Evolutionary conservation across 1,140 invertebrate genomes (phyloP), one percentile per base, ranked within the genome.

Genomic region (Leptonema lineaticorne): DNA sequence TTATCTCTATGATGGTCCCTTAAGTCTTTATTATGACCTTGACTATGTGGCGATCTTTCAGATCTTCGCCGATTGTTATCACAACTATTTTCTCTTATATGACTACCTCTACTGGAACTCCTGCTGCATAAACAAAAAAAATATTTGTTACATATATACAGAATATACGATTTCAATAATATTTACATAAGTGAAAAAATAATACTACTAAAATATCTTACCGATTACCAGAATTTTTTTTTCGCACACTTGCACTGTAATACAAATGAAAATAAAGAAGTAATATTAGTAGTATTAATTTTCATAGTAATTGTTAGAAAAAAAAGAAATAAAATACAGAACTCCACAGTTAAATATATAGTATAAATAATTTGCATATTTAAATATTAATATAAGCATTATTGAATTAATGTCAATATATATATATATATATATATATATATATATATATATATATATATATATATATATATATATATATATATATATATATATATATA

Each of bases 201-300:
- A 58, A 28, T 58, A 26, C 11, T 37, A 22, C 29, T 16, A 57
- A 37, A 48, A 68, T 63, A 72, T 69, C 70, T 69, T 72, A 72
- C 70, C 70, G 70, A 69, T 67, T 72, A 67, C 59, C 67, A n/a
- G 63, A 24, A 68, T 69, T 72, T 64, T 68, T 72, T 72, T 72
- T 72, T 63, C 58, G 33, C 46, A 67, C 67, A 69, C 68, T 58
- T 63, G 41, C 64, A 65, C 63, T 72, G 62, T 69, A 69, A 58
- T 69, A 41, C 7, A 64, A 30, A 59, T 18, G 57, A 59, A 62
- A 62, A 62, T 33, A 64, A 64, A 64, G 9, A 64, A 50, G 24
- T n/a, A 11, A 27, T 64, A 69, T 72, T 64, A 68, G 66, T 67
- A 60, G 18, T 68, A 45, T 56, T 64, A 50, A 41, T 53, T 30